phyloP scores from a whole-genome alignment of 2,113 vertebrate genomes.

The Helogale parvula region DNA sequence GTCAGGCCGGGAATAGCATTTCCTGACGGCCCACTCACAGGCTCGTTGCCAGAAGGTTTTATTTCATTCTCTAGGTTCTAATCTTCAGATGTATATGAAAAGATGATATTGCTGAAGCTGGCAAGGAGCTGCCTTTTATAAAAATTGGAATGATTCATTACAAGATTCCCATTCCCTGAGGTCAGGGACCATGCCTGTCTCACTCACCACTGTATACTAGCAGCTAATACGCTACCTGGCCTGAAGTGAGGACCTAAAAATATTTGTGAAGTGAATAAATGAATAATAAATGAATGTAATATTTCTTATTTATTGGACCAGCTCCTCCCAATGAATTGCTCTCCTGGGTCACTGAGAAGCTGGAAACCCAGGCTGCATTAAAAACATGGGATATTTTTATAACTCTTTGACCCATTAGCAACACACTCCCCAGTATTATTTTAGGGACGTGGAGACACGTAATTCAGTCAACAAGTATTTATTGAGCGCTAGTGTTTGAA shows the following conservation, averaged over 20 bases:
- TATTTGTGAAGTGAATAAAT: slow-evolving; percentile 29
- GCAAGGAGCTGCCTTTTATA: neutral
- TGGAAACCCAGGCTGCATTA: neutral
- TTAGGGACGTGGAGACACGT: neutral
- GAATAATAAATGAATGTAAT: slow-evolving; percentile 56
- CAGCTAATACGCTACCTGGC: neutral
- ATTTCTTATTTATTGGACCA: slow-evolving; percentile 31
- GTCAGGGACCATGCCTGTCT: neutral
- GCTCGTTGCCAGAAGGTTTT: slow-evolving; percentile 19
- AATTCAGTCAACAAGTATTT: neutral
- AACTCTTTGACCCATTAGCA: neutral
- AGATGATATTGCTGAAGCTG: neutral
- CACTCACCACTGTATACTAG: neutral
- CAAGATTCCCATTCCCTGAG: neutral
- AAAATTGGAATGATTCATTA: slow-evolving; percentile 16
- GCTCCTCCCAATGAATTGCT: neutral
- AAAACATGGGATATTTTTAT: slow-evolving; percentile 41
- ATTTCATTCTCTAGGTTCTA: slow-evolving; percentile 52
- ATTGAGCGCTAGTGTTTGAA: neutral
- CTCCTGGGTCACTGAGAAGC: slow-evolving; percentile 38
- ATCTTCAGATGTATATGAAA: slow-evolving; percentile 40
- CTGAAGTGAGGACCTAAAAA: slow-evolving; percentile 1
- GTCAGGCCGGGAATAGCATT: slow-evolving; percentile 48
- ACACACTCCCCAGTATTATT: neutral
- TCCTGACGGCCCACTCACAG: slow-evolving; percentile 64